Base-by-base conservation (phyloP, 2,888 invertebrate genomes). In the Taenaris catops region DNA sequence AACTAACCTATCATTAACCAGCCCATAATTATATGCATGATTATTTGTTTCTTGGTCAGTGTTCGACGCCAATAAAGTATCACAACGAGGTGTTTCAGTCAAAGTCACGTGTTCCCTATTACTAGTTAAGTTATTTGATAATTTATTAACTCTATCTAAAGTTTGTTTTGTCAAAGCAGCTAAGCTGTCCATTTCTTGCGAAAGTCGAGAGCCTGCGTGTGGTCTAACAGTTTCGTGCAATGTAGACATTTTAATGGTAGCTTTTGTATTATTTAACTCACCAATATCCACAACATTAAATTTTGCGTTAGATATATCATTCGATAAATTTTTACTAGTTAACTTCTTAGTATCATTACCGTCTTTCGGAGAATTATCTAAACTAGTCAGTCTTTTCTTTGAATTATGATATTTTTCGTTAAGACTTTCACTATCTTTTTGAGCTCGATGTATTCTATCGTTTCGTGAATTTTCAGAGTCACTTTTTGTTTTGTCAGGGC, bases 91-190 rank as follows among this genome's bases (percentile, higher is more conserved):
- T 20, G 38, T 63, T 47, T 79, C 79, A 49, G 75, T 49, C 48
- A 67, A 51, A 53, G 80, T 72, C 64, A 78, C 60, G 62, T 72
- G 74, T 63, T 74, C 57, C 65, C 81, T 84, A 75, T 72, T 79
- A 68, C 70, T 84, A 79, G 64, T 78, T 74, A 83, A 78, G 72
- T 87, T 88, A 74, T 72, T 88, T 45, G 88, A 81, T 61, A 91
- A 87, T 74, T 88, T 88, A 68, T 91, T 91, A 56, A 91, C 91
- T 60, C 90, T 89, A 65, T 91, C 91, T 78, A 91, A 87, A 25
- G 91, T 91, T 57, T 91, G 90, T 67, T 89, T 89, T 32, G 91
- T 91, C 54, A 91, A 79, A 17, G 89, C 90, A 44, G 90, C 89
- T 63, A 91, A 75, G 57, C 88, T 90, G 53, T 91, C 91, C 81